Evolutionary conservation across 2,888 invertebrate genomes (phyloP).

Genomic region (Ennomos quercinarius): DNA sequence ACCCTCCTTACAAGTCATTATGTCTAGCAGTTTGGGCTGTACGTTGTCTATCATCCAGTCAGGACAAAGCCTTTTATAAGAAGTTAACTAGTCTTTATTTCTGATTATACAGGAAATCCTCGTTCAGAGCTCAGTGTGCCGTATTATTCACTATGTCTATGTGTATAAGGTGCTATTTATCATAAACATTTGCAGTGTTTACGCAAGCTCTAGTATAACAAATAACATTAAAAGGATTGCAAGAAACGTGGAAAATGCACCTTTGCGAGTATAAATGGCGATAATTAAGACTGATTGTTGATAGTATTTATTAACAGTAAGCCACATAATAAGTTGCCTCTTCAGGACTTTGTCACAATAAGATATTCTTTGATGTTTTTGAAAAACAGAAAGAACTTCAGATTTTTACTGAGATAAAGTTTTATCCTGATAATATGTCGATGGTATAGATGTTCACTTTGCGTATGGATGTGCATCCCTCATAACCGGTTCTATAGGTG

Average conservation of each 20-base stretch:
- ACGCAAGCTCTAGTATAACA: constrained; percentile 11
- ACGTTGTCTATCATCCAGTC: no score
- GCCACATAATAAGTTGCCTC: not conserved
- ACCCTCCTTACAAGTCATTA: no score
- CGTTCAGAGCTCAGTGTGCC: not conserved
- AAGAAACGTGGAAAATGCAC: constrained; percentile 32
- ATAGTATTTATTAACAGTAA: constrained; percentile 19
- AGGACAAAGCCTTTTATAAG: no score
- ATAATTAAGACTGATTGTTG: constrained; percentile 38
- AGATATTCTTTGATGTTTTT: not conserved
- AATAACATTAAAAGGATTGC: constrained; percentile 20
- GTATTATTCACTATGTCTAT: not conserved
- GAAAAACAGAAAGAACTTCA: not conserved
- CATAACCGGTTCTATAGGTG: constrained; percentile 17
- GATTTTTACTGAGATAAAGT: constrained; percentile 11
- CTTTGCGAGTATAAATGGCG: constrained; percentile 34
- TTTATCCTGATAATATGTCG: not conserved
- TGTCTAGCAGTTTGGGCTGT: no score
- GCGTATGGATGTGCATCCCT: constrained; percentile 23
- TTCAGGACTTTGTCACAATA: constrained; percentile 6
- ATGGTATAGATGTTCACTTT: constrained; percentile 8
- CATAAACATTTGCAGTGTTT: constrained; percentile 2
- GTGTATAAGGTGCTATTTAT: no score
- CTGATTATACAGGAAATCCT: constrained; percentile 11
- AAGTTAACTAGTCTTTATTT: no score